Conservation (phyloP, 2,888 invertebrate species). For the Agrochola macilenta region DNA sequence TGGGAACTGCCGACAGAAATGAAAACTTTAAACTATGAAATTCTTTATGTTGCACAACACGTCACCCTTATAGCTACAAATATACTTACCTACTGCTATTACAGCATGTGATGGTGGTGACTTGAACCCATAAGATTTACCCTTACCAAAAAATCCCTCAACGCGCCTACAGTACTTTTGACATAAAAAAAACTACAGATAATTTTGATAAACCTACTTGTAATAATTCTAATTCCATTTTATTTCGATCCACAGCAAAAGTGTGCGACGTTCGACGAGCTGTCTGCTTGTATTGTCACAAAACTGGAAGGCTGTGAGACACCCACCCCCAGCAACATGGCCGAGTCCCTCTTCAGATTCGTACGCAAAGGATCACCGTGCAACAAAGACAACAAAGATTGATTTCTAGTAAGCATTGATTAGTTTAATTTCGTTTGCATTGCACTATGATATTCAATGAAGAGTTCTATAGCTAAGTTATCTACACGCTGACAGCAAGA, state of each 20-base stretch:
- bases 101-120: background rate
- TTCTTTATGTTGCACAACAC: background rate
- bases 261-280: constrained; percentile 89
- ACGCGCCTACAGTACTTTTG: background rate
- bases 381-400: constrained; percentile 44
- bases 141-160: background rate
- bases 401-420: constrained; percentile 57
- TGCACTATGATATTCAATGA: no score
- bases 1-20: background rate
- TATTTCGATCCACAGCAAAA: constrained; percentile 74
- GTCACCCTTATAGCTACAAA: background rate
- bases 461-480: background rate
- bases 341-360: constrained; percentile 94
- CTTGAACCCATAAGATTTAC: background rate
- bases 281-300: constrained; percentile 91
- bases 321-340: constrained; percentile 95
- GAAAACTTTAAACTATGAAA: background rate
- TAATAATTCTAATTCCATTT: background rate
- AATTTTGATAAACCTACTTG: background rate
- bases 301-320: constrained; percentile 92
- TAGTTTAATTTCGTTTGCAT: background rate
- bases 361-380: constrained; percentile 93
- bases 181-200: background rate
- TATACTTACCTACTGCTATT: background rate
- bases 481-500: background rate